These are phyloP conservation scores for Mohoua ochrocephala DNA, from an alignment of 2,113 vertebrate genomes.

Conservation along the genomic window DNA sequence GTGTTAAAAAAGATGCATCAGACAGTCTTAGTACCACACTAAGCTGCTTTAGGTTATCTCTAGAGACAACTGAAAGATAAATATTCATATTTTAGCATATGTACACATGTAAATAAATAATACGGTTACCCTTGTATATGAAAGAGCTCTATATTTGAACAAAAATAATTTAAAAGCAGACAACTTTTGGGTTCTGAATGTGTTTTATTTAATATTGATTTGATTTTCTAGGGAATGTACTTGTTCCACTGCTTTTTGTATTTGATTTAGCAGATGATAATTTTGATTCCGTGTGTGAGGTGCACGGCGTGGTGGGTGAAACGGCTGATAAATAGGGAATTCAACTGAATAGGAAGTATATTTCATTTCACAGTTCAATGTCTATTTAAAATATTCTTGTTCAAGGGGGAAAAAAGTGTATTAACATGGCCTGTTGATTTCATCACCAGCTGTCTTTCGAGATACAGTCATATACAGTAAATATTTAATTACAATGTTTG, in stretches of 20 bases:
- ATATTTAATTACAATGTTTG: not conserved
- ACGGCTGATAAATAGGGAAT: not conserved
- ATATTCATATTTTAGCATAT: not conserved
- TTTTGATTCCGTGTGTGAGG: not conserved
- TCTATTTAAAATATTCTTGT: not conserved
- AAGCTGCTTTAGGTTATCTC: not conserved
- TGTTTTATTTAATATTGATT: not conserved
- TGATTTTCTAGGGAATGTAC: not conserved
- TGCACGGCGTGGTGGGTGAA: not conserved
- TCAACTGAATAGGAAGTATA: not conserved
- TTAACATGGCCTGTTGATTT: not conserved
- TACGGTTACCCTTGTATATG: not conserved
- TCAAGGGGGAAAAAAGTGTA: not conserved
- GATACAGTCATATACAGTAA: not conserved
- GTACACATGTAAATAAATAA: not conserved
- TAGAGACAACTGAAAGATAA: not conserved
- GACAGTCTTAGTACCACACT: not conserved
- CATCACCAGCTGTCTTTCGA: not conserved
- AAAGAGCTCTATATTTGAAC: not conserved
- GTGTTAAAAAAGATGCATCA: not conserved
- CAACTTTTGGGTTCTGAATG: not conserved
- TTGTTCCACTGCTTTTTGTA: not conserved
- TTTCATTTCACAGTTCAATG: not conserved
- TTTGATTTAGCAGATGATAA: conserved; percentile 9
- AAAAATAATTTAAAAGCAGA: not conserved